These are phyloP conservation scores for Epistrophella euchroma DNA, from an alignment of 2,888 invertebrate genomes.

Conservation along the genomic window DNA sequence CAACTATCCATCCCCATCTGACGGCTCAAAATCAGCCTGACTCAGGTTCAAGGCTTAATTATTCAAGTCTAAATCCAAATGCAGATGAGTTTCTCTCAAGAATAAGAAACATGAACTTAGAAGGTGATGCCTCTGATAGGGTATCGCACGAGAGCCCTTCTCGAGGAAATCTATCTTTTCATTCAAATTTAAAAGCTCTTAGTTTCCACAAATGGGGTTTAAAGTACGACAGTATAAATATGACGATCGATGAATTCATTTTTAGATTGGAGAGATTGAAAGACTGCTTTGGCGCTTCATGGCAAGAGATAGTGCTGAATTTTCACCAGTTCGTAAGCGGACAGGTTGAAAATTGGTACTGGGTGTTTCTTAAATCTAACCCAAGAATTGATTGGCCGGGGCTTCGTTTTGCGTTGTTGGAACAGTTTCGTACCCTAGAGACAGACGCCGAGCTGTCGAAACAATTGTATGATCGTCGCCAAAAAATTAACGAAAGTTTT, in stretches of 20 bases:
- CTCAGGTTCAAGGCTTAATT: neutral
- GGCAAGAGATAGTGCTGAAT: neutral
- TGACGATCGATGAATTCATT: constrained; percentile 23
- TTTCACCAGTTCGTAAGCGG: neutral
- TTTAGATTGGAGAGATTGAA: neutral
- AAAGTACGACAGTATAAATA: neutral
- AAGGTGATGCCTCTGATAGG: too few relatives aligned
- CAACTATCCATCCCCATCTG: neutral
- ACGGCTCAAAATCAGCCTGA: neutral
- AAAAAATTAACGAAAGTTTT: neutral
- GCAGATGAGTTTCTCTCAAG: neutral
- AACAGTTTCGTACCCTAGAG: neutral
- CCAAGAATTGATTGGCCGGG: neutral
- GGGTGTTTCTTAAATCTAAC: neutral
- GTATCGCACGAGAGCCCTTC: too few relatives aligned
- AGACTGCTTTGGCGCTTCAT: neutral
- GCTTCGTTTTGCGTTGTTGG: neutral
- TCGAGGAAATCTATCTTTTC: too few relatives aligned
- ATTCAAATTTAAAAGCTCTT: too few relatives aligned
- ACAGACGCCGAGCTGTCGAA: neutral
- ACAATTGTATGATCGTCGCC: neutral
- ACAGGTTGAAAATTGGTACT: neutral
- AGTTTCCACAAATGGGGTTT: neutral
- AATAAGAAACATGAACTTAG: neutral
- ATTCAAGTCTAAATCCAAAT: neutral